Evolutionary conservation across 2,888 invertebrate genomes (phyloP), one percentile per base, ranked within the genome.

Genomic region (Ophion obscuratus): DNA sequence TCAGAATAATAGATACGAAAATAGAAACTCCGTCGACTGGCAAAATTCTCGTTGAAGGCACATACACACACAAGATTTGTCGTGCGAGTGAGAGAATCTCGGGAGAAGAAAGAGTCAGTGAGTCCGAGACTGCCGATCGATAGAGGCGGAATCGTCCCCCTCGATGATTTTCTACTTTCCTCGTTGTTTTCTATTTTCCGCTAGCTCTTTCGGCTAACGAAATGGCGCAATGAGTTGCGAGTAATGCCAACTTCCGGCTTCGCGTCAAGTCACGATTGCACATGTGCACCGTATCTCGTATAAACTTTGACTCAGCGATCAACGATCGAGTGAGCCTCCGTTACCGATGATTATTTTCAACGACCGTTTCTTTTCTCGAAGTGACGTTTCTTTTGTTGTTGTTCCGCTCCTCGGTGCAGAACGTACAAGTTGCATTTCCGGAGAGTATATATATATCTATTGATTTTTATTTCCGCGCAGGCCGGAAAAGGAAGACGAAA

Each of bases 1-100:
- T 92, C 91, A 75, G 92, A 92, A 93, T 93, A 92, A 94, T 93
- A 92, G 92, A 92, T 90, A 92, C 93, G 89, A 88, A 93, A 94
- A 93, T 94, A 94, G 94, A 93, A 79, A 91, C 89, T 83, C 47
- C 80, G 82, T 76, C 89, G 89, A 87, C 88, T 88, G 53, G 68
- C 70, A 68, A 84, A 79, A 81, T 81, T 81, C 74, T 44, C 81
- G 44, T 70, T 66, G 77, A 83, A 24, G 77, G 14, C 53, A 14
- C 53, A 14, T 1, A 14, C 53, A 14, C 14, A 11, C 53, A 53
- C 53, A 11, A 14, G 24, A 81, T 44, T 61, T 7, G 36, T 77
- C 40, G 89, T 87, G 82, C 77, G 88, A 82, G 57, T 68, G 82
- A 81, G 59, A 75, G 61, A 70, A 74, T 47, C n/a, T 44, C 68